A percentile compares a stretch with the other conserved stretches of the same genome.
These are phyloP conservation scores for Sinodicranocentrus sp. DNA, from an alignment of 2,888 invertebrate species.

Conservation along the genomic window DNA sequence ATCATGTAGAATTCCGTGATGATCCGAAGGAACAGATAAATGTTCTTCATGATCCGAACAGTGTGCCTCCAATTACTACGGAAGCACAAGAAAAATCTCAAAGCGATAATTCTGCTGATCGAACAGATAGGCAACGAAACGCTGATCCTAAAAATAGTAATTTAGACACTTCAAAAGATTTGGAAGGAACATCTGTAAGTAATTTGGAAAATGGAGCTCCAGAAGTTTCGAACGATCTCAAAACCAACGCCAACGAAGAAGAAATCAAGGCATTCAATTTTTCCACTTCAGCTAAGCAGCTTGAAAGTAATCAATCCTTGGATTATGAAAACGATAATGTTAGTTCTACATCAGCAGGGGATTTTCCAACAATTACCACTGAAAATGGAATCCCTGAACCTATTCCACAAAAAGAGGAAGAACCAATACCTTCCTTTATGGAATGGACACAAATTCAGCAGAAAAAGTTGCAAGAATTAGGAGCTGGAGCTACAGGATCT, in stretches of 20 bases:
- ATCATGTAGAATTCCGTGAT: not conserved
- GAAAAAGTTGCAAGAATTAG: constrained; percentile 64
- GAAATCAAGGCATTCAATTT: no score
- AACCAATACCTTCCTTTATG: constrained; percentile 75
- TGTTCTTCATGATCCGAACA: not conserved
- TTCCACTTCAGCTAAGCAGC: no score
- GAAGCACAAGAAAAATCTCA: not conserved
- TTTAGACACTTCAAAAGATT: no score
- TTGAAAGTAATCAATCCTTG: constrained; percentile 12
- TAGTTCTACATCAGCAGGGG: not conserved
- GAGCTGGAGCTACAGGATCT: constrained; percentile 39
- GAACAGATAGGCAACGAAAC: no score
- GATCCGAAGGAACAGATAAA: not conserved
- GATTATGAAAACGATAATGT: not conserved
- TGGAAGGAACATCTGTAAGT: not conserved
- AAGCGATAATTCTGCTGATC: not conserved
- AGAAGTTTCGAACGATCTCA: constrained; percentile 23
- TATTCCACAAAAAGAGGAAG: constrained; percentile 67
- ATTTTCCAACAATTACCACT: not conserved
- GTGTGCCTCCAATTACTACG: not conserved
- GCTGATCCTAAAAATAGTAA: no score
- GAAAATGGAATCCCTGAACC: not conserved
- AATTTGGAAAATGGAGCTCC: not conserved
- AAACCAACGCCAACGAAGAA: not conserved
- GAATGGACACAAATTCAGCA: constrained; percentile 76